phyloP scores from a whole-genome alignment of 2,797 vertebrate genomes.

The Esox lucius region DNA sequence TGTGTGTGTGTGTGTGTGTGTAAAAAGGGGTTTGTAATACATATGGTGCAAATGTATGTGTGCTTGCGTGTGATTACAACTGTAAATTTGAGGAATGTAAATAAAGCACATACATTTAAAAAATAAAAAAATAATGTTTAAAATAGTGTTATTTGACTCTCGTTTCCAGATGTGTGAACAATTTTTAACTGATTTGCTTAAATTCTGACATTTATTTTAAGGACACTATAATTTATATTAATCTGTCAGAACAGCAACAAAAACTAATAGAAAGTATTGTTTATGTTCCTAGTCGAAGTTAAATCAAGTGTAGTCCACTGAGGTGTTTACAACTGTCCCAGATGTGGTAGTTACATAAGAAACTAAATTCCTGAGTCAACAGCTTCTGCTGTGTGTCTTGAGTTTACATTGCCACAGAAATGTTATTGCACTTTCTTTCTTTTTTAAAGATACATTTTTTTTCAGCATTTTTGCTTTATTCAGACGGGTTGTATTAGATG shows the following conservation, averaged over 20 bases:
- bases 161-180: not conserved
- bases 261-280: not conserved
- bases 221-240: not conserved
- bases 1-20: constrained; percentile 3
- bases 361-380: not conserved
- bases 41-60: not conserved
- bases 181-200: not conserved
- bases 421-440: not conserved
- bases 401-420: not conserved
- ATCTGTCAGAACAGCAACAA: not conserved
- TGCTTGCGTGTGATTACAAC: not conserved
- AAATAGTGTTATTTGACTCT: not conserved
- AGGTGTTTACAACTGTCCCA: constrained; percentile 2
- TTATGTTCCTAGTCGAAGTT: not conserved
- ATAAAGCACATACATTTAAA: too few species aligned
- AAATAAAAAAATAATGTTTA: too few species aligned
- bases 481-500: too few species aligned
- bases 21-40: too few species aligned
- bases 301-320: not conserved
- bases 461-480: too few species aligned
- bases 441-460: too few species aligned
- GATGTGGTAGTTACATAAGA: not conserved
- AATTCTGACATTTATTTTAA: not conserved
- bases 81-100: not conserved
- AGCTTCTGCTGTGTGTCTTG: not conserved